Evolutionary conservation across 2,888 invertebrate species (phyloP), one percentile per base, ranked within the genome.

Genomic region (Lepeophtheirus nordmannii): DNA sequence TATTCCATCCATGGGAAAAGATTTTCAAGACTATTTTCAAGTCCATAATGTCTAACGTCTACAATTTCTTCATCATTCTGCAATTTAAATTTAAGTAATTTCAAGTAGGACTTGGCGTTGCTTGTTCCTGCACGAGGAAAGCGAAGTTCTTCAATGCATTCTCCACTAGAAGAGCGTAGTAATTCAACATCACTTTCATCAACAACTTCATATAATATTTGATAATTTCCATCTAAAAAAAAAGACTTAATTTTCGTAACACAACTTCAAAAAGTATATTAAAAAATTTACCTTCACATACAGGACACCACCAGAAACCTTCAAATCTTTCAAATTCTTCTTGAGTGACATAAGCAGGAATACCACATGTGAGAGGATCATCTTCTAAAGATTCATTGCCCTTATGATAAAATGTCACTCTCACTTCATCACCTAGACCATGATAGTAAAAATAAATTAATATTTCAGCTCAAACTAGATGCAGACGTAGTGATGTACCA

Each of bases 291-390:
- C 53, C 53, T 17, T 46, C 53, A 46, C 53, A n/a, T 1, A 80
- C 80, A 0, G 92, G 90, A 73, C 92, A 90, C 97, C 98, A 98
- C 97, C 97, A 98, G 76, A 90, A 94, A 0, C 96, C 97, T 67
- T 89, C 89, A 75, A 92, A 97, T 41, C 94, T 80, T 70, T 88
- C 88, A 77, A 98, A 96, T 78, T 98, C 98, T 75, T 98, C 98
- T 76, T 97, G 97, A 75, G 93, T 92, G 0, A 98, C 92, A 76
- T 96, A 98, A 1, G 93, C 92, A 0, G 98, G 94, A n/a, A 91
- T 86, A 0, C 97, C 97, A 0, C 94, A 91, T 72, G 86, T 88
- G 0, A 85, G 76, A 0, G 91, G 89, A 76, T 91, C 90, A 70
- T 89, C 88, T 0, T 84, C 81, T 71, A 89, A 77, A 57, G 70